Evolutionary conservation across 1,140 invertebrate species (phyloP).

Genomic region (Anthonomus grandis): DNA sequence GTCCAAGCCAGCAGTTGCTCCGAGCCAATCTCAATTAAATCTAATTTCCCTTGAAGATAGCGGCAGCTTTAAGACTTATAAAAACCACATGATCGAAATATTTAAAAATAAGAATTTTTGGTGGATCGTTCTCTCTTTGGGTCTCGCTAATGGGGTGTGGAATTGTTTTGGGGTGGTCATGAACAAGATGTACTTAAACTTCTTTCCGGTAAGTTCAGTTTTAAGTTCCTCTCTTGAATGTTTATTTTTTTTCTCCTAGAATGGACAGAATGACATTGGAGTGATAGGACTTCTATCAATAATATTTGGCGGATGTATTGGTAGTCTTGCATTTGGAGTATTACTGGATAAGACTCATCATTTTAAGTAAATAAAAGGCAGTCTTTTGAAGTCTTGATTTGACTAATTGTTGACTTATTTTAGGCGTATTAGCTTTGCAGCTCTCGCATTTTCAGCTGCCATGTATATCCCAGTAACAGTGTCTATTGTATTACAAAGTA

Average conservation of each 20-base stretch:
- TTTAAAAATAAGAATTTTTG: conserved; percentile 33
- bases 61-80: conserved; percentile 4
- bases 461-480: conserved; percentile 12
- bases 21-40: conserved; percentile 49
- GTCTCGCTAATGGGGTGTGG: conserved; percentile 34
- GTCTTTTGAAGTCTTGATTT: too few relatives aligned
- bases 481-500: conserved; percentile 14
- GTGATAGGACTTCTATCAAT: conserved; percentile 31
- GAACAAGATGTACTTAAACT: conserved; percentile 35
- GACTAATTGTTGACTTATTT: too few relatives aligned
- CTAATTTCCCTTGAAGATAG: conserved; percentile 6
- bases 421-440: conserved; percentile 21
- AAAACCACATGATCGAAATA: conserved; percentile 19
- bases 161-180: conserved; percentile 35
- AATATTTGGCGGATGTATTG: conserved; percentile 36
- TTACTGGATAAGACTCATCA: conserved; percentile 39
- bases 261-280: conserved; percentile 31
- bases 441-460: conserved; percentile 14
- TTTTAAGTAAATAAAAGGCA: conserved; percentile 39
- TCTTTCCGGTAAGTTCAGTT: conserved; percentile 37
- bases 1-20: conserved; percentile 56
- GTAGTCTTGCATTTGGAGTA: conserved; percentile 39
- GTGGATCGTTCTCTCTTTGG: conserved; percentile 30
- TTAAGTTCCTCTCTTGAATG: not conserved
- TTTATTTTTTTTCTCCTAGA: conserved; percentile 28